Evolutionary conservation across 1,140 invertebrate genomes (phyloP).

Genomic region (Phymorhynchus buccinoides): DNA sequence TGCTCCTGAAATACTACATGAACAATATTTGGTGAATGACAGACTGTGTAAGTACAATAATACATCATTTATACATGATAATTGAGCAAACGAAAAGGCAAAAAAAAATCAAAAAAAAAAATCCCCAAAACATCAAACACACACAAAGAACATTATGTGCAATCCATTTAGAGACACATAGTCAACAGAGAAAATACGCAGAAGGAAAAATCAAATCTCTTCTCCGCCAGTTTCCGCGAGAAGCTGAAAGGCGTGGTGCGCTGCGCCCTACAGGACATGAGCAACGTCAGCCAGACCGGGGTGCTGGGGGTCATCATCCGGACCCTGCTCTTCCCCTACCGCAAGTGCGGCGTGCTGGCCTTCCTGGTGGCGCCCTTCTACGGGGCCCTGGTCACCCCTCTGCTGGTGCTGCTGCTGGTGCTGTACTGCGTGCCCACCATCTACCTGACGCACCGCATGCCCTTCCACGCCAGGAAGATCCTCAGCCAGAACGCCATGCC

Average conservation of each 20-base stretch:
- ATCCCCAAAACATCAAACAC: too few species aligned
- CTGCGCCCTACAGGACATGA: slow-evolving; percentile 64
- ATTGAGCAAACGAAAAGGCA: too few species aligned
- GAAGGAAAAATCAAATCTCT: too few species aligned
- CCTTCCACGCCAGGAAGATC: slow-evolving; percentile 63
- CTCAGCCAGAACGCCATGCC: slow-evolving; percentile 40
- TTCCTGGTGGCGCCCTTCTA: slow-evolving; percentile 63
- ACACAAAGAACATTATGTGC: too few species aligned
- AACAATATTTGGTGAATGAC: too few species aligned
- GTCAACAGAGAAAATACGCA: too few species aligned
- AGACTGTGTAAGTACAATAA: too few species aligned
- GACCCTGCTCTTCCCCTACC: slow-evolving; percentile 61
- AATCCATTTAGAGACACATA: too few species aligned
- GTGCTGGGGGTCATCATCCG: slow-evolving; percentile 63
- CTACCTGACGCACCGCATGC: slow-evolving; percentile 65
- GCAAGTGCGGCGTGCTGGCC: slow-evolving; percentile 63
- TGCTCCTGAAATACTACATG: too few species aligned
- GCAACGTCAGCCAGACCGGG: slow-evolving; percentile 61
- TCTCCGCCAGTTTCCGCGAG: slow-evolving; percentile 49
- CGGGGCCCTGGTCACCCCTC: slow-evolving; percentile 54
- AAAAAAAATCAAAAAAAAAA: too few species aligned
- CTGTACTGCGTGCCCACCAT: slow-evolving; percentile 68
- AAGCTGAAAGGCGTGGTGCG: slow-evolving; percentile 62
- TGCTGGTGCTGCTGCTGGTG: slow-evolving; percentile 57
- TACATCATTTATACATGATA: too few species aligned